A percentile compares a stretch with the other conserved stretches of the same genome.
Conservation (phyloP, 2,113 vertebrate species). For the Okapia johnstoni region DNA sequence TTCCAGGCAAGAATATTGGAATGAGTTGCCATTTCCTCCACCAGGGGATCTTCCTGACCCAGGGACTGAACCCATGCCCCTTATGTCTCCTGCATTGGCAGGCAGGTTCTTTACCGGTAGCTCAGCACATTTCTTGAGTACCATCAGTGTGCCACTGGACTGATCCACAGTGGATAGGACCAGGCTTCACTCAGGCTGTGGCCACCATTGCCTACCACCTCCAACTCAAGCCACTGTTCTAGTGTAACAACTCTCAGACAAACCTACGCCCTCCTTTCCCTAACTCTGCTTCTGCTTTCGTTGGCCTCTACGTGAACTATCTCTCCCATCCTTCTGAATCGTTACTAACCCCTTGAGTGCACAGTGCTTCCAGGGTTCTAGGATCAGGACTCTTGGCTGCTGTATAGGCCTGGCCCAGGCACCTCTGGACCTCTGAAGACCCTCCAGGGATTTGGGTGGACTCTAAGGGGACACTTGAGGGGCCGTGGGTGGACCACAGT, state of each 20-base stretch:
- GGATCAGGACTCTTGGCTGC: background rate
- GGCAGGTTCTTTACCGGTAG: background rate
- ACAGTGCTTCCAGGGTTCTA: too few species aligned
- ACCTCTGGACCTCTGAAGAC: background rate
- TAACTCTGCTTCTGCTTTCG: background rate
- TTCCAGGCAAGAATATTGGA: background rate
- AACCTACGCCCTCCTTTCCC: rapidly evolving
- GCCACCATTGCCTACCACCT: background rate
- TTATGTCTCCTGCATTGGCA: background rate
- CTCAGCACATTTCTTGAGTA: too few species aligned
- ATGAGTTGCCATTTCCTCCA: background rate
- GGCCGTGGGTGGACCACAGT: background rate
- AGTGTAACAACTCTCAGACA: rapidly evolving
- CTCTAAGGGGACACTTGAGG: background rate
- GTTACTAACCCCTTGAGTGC: background rate
- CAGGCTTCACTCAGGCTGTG: background rate
- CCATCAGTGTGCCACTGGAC: rapidly evolving
- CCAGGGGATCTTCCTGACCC: background rate
- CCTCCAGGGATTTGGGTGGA: background rate
- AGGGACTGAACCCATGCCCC: background rate
- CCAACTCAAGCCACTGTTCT: background rate
- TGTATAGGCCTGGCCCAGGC: too few species aligned
- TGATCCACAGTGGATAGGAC: rapidly evolving
- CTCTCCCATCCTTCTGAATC: background rate
- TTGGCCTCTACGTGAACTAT: background rate